Percentiles rank a stretch among this genome's conserved stretches.
These are phyloP conservation scores for Aphaenogaster ashmeadi DNA, from an alignment of 1,140 invertebrate genomes.

Conservation along the genomic window DNA sequence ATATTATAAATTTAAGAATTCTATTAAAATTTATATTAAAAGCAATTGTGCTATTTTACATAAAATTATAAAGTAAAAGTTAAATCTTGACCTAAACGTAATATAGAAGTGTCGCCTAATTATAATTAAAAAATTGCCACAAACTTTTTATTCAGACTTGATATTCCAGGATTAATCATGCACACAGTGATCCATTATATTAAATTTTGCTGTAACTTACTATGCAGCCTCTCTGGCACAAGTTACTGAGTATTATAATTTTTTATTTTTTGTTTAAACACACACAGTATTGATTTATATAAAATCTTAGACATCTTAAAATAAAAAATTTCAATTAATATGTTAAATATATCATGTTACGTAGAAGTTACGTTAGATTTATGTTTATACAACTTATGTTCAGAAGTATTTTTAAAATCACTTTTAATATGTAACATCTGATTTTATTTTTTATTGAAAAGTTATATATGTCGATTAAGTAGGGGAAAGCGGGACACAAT, in stretches of 20 bases:
- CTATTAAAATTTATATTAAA: neutral
- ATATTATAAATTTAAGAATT: neutral
- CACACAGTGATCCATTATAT: constrained; percentile 28
- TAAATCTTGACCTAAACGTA: neutral
- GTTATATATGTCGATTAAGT: neutral
- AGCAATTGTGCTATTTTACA: neutral
- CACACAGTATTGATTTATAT: neutral
- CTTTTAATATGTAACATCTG: neutral
- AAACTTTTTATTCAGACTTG: constrained; percentile 24
- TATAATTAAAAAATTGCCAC: constrained; percentile 7
- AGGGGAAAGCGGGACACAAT: too few relatives aligned
- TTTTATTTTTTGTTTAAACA: constrained; percentile 12
- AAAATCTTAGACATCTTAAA: neutral
- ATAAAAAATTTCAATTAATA: constrained; percentile 6
- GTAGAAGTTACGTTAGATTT: too few relatives aligned
- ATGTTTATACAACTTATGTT: neutral
- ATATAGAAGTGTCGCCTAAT: neutral
- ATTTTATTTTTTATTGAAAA: neutral
- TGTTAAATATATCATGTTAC: neutral
- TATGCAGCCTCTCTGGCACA: neutral
- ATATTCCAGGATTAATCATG: constrained; percentile 25
- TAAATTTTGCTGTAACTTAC: constrained; percentile 37
- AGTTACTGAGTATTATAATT: constrained; percentile 2
- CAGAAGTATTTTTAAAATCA: constrained; percentile 10
- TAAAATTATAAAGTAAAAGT: neutral